phyloP scores from a whole-genome alignment of 1,140 invertebrate genomes.

The Scylla paramamosain region DNA sequence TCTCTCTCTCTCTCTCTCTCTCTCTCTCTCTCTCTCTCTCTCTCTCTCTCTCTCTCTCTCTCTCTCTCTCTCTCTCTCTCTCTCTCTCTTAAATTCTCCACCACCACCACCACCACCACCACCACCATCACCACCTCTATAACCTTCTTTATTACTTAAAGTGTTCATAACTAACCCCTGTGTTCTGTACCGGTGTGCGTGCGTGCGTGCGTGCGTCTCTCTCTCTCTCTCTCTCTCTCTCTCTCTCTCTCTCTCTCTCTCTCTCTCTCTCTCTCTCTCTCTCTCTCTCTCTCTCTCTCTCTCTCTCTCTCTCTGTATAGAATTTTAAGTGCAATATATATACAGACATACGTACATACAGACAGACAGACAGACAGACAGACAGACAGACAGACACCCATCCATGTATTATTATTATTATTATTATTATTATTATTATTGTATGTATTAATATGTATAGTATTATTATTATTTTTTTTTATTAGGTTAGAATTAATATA shows the following conservation, averaged over 20 bases:
- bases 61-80: neutral
- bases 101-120: neutral
- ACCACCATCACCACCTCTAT: neutral
- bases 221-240: neutral
- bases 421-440: too few species aligned
- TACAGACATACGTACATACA: too few species aligned
- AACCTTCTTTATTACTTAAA: neutral
- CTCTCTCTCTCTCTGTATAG: neutral
- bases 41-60: neutral
- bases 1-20: neutral
- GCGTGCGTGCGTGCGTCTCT: too few species aligned
- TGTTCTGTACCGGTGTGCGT: too few species aligned
- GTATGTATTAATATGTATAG: too few species aligned
- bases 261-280: neutral
- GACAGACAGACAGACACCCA: too few species aligned
- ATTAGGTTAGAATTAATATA: too few species aligned
- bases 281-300: constrained; percentile 8
- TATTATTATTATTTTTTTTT: too few species aligned
- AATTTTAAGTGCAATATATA: neutral
- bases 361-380: too few species aligned
- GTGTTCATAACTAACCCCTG: too few species aligned
- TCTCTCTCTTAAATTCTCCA: neutral
- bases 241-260: neutral
- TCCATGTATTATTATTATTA: too few species aligned
- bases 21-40: neutral